Evolutionary conservation across 2,888 invertebrate species (phyloP).

Genomic region (Imbricaverruca yamaguchii): DNA sequence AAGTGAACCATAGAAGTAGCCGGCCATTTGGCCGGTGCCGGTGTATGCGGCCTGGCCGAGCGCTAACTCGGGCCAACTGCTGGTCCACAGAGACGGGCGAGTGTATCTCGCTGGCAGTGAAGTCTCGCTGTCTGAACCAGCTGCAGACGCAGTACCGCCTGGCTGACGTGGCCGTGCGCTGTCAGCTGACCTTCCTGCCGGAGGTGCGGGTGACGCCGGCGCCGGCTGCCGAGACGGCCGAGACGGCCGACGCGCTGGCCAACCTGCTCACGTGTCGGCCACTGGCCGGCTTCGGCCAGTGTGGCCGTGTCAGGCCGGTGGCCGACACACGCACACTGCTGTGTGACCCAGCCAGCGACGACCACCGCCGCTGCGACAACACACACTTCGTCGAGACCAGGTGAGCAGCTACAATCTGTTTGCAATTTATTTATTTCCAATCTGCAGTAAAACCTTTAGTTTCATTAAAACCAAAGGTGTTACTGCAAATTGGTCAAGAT

Average conservation of each 20-base stretch:
- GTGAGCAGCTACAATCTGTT: background rate
- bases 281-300: conserved; percentile 40
- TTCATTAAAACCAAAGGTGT: too few relatives aligned
- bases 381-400: conserved; percentile 34
- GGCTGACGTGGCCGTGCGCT: conserved; percentile 40
- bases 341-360: conserved; percentile 44
- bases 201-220: conserved; percentile 39
- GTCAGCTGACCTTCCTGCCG: conserved; percentile 47
- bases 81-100: conserved; percentile 40
- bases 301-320: conserved; percentile 38
- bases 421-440: too few relatives aligned
- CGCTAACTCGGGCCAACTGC: too few relatives aligned
- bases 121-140: conserved; percentile 45
- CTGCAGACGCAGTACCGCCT: conserved; percentile 36
- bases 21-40: too few relatives aligned
- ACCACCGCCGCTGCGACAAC: conserved; percentile 31
- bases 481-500: too few relatives aligned
- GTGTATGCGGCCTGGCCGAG: too few relatives aligned
- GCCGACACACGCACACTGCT: conserved; percentile 41
- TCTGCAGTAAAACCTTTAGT: too few relatives aligned
- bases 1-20: too few relatives aligned
- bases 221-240: conserved; percentile 27
- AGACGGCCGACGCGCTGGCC: conserved; percentile 32
- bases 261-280: conserved; percentile 34
- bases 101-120: conserved; percentile 44